Evolutionary conservation across 1,140 invertebrate genomes (phyloP).

Genomic region (Drosophila bocqueti): DNA sequence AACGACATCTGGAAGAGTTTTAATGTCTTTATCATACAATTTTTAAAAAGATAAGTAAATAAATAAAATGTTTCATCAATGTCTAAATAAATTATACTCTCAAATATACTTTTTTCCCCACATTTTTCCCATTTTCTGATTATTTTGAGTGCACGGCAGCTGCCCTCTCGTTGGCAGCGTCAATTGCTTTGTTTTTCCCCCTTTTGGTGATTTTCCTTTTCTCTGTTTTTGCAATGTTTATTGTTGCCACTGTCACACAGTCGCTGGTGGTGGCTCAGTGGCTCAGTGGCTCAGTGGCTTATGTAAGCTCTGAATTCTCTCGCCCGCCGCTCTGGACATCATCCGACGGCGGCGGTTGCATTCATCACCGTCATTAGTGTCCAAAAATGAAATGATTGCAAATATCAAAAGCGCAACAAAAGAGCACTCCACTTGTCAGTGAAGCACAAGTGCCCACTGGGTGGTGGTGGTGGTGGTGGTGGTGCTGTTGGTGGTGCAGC

Average conservation of each 20-base stretch:
- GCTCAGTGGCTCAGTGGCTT: conserved; percentile 28
- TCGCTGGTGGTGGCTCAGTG: neutral
- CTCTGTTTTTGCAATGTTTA: conserved; percentile 71
- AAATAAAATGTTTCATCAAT: no score
- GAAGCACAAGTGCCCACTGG: conserved; percentile 14
- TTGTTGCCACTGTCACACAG: conserved; percentile 69
- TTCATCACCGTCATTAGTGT: conserved; percentile 76
- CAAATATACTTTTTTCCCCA: neutral
- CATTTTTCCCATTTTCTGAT: neutral
- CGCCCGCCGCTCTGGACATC: conserved; percentile 68
- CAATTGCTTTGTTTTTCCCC: conserved; percentile 49
- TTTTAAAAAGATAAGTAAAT: neutral
- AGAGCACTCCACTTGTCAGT: conserved; percentile 53
- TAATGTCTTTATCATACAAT: no score
- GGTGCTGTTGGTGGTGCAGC: neutral
- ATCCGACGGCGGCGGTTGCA: conserved; percentile 61
- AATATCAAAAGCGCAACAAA: conserved; percentile 66
- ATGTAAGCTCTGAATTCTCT: conserved; percentile 68
- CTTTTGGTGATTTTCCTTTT: conserved; percentile 46
- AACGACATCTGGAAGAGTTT: neutral
- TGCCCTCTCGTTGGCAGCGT: conserved; percentile 44
- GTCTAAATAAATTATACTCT: no score
- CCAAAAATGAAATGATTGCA: conserved; percentile 77
- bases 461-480: conserved; percentile 3
- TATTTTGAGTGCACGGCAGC: conserved; percentile 2